Conservation (phyloP, 2,797 vertebrate genomes). For the Sphaeramia orbicularis region DNA sequence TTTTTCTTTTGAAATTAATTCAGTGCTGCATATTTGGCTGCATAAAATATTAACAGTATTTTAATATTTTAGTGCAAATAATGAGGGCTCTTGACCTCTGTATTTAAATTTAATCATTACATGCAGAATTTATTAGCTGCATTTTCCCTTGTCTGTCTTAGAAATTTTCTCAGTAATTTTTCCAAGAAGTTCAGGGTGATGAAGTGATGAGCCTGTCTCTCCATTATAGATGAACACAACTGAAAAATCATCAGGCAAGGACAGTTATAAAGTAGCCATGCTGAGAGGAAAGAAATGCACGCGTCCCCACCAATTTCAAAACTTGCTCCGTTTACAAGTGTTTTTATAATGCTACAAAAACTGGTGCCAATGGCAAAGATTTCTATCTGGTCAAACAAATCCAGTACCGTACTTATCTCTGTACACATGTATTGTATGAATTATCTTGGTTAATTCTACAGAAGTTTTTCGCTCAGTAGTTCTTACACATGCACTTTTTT, state of each 20-base stretch:
- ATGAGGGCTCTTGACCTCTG: conserved; percentile 82
- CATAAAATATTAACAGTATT: conserved; percentile 82
- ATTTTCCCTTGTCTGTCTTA: conserved; percentile 57
- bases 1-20: conserved; percentile 75
- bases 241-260: conserved; percentile 17
- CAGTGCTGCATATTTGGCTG: conserved; percentile 60
- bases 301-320: too few species aligned
- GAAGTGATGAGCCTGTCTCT: conserved; percentile 15
- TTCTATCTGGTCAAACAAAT: too few species aligned
- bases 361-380: too few species aligned
- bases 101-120: conserved; percentile 82
- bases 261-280: neutral
- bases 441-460: too few species aligned
- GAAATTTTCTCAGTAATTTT: conserved; percentile 37
- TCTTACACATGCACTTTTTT: too few species aligned
- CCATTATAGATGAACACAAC: conserved; percentile 41
- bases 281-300: neutral
- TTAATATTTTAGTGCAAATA: conserved; percentile 84
- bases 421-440: too few species aligned
- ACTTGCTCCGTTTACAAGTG: too few species aligned
- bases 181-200: conserved; percentile 21
- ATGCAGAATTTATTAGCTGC: conserved; percentile 80
- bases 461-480: too few species aligned
- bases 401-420: too few species aligned
- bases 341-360: too few species aligned